phyloP scores from a whole-genome alignment of 2,797 vertebrate species.

The Babyrousa celebensis region DNA sequence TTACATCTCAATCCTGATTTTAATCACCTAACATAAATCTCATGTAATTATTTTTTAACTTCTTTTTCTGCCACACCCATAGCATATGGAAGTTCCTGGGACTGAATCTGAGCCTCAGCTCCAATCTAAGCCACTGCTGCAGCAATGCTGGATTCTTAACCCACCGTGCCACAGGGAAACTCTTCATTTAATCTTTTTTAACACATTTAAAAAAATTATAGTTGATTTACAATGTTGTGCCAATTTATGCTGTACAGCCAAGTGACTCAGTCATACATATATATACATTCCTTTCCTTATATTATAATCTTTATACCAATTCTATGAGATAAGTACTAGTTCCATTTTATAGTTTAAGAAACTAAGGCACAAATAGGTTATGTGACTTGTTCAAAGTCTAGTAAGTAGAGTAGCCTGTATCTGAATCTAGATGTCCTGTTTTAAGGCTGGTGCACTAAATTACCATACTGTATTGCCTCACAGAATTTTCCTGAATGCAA shows the following conservation, averaged over 20 bases:
- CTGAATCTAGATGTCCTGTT: not conserved
- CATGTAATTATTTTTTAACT: not conserved
- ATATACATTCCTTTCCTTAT: no score
- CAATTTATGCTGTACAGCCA: no score
- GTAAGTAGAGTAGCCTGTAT: not conserved
- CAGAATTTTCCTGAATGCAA: not conserved
- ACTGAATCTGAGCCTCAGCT: no score
- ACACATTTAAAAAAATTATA: no score
- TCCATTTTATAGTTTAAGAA: not conserved
- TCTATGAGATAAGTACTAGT: not conserved
- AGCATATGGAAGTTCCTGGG: no score
- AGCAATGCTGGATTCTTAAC: no score
- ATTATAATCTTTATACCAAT: not conserved
- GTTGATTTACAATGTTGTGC: no score
- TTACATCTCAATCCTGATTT: not conserved
- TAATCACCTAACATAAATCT: not conserved
- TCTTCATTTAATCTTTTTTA: no score
- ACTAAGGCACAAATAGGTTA: not conserved
- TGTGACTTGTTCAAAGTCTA: not conserved
- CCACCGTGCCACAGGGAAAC: no score
- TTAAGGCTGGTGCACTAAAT: not conserved
- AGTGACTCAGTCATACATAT: no score
- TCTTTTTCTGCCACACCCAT: no score
- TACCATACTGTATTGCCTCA: not conserved
- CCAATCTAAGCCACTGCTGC: no score